Percentiles rank a stretch among this genome's conserved stretches.
Conservation (phyloP, 2,888 invertebrate species). For the Eremobia ochroleuca region DNA sequence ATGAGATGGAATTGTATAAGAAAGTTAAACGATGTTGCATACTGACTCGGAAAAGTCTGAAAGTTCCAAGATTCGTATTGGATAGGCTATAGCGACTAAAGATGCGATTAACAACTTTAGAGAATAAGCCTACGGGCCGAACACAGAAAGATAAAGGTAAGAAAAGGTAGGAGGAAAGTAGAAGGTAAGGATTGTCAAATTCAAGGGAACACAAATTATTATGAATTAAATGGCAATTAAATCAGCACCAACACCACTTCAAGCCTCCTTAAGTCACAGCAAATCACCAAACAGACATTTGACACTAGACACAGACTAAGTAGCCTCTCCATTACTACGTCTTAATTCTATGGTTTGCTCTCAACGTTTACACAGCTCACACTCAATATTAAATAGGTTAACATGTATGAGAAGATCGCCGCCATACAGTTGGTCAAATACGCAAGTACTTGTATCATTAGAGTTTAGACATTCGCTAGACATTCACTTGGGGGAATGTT, state of each 20-base stretch:
- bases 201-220: neutral
- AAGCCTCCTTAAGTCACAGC: neutral
- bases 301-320: constrained; percentile 21
- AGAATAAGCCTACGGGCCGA: neutral
- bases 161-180: neutral
- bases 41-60: neutral
- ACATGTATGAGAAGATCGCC: constrained; percentile 54
- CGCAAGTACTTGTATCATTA: constrained; percentile 36
- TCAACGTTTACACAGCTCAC: constrained; percentile 46
- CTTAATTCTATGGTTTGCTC: constrained; percentile 47
- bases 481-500: constrained; percentile 46
- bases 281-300: constrained; percentile 44
- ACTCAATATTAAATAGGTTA: constrained; percentile 57
- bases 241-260: neutral
- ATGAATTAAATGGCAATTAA: constrained; percentile 4
- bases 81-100: neutral
- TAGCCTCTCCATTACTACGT: constrained; percentile 38
- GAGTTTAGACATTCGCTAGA: constrained; percentile 55
- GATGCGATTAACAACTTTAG: neutral
- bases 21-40: neutral
- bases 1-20: neutral
- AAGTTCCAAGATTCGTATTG: neutral
- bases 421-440: constrained; percentile 66
- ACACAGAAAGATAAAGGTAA: neutral
- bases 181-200: neutral